Base-by-base conservation (phyloP, 2,888 invertebrate genomes). In the Dicroscelio sp. region DNA sequence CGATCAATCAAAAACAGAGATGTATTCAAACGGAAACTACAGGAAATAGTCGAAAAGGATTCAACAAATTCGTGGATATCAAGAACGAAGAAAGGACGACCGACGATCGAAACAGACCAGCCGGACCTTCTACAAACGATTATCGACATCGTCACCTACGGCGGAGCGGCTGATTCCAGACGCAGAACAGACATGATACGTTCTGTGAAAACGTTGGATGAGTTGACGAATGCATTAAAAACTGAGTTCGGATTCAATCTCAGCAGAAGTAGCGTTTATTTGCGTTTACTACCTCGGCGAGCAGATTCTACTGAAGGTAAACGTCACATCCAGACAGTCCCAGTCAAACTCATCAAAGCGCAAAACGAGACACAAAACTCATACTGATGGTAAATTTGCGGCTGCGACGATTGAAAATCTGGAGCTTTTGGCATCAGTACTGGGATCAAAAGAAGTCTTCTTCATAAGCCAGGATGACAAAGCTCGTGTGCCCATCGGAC, bases 401-500 rank as follows among this genome's bases (percentile, higher is more conserved):
- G 79, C 90, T 35, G 92, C 95, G n/a, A 92, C 95, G 30, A 94
- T 95, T 82, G 83, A 88, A 17, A 92, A 91, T 65, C 48, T 95
- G 52, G 91, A 94, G 65, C 20, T 93, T 25, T 5, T 83, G n/a
- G 93, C 95, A 65, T 92, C 93, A 2, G 48, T 96, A 52, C 79
- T 96, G n/a, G 95, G 95, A n/a, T 93, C 94, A 0, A 52, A 87
- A 14, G 73, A 93, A 71, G 87, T 88, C 12, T 69, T 85, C 23
- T 95, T 95, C 92, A 75, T 95, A 85, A 94, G 94, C 79, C 94
- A 95, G 90, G 96, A 96, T 92, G 95, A 96, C 86, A 95, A 96
- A 94, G 95, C 96, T 20, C 88, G 96, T 52, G 95, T 97, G 4
- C 95, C 96, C 10, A 93, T 97, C 65, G 96, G 96, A 31, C 60